phyloP scores from a whole-genome alignment of 1,140 invertebrate genomes.

The Conus betulinus region DNA sequence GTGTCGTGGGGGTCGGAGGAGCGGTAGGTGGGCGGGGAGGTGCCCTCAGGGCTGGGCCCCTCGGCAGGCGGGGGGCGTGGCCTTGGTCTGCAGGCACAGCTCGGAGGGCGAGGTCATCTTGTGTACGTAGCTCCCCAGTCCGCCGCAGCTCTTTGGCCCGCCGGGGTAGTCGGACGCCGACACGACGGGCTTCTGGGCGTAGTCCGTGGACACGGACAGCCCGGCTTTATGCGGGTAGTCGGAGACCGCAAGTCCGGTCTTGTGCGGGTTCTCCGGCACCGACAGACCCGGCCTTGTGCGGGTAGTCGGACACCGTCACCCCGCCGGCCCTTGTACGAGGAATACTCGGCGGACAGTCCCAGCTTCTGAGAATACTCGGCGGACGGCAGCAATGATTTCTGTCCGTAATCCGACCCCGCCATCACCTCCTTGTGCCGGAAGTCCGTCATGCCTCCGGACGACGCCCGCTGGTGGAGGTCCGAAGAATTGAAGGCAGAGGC shows the following conservation, averaged over 20 bases:
- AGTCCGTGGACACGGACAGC: background rate
- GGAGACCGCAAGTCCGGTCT: background rate
- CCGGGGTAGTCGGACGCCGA: background rate
- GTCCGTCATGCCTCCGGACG: background rate
- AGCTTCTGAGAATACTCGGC: background rate
- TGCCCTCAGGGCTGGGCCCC: background rate
- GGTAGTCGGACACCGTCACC: background rate
- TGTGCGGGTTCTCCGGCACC: background rate
- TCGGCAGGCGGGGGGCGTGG: background rate
- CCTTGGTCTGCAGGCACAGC: background rate
- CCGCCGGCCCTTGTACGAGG: background rate
- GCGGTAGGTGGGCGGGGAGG: background rate
- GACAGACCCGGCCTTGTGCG: background rate
- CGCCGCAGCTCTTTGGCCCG: background rate
- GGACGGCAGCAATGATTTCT: background rate
- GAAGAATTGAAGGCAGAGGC: slow-evolving; percentile 9
- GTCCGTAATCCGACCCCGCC: background rate
- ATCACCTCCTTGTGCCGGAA: background rate
- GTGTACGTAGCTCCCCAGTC: background rate
- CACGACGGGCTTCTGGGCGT: background rate
- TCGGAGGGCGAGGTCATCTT: background rate
- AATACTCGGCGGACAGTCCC: background rate
- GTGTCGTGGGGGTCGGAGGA: background rate
- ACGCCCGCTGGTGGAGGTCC: slow-evolving; percentile 11
- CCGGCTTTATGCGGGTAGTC: background rate